phyloP scores from a whole-genome alignment of 1,140 invertebrate species.

The Elymnias hypermnestra region DNA sequence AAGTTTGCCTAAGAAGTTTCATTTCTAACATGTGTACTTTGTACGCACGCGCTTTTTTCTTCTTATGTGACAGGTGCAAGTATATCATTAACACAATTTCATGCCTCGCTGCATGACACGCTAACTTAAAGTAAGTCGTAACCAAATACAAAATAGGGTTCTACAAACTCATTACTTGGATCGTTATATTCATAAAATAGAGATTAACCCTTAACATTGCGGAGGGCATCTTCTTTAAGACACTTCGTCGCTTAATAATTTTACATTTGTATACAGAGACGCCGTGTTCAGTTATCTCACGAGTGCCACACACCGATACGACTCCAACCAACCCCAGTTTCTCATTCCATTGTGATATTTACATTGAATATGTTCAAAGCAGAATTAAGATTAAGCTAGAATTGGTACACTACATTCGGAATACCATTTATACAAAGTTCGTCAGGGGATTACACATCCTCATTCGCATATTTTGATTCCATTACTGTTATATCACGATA shows the following conservation, averaged over 20 bases:
- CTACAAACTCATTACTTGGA: background rate
- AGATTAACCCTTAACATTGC: conserved; percentile 41
- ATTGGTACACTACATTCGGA: conserved; percentile 10
- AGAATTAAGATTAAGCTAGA: conserved; percentile 30
- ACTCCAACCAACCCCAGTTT: conserved; percentile 44
- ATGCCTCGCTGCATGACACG: too few relatives aligned
- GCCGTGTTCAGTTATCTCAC: conserved; percentile 57
- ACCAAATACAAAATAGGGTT: background rate
- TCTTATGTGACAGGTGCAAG: too few relatives aligned
- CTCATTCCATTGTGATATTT: conserved; percentile 63
- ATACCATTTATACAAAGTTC: conserved; percentile 8
- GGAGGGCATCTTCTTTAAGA: conserved; percentile 38
- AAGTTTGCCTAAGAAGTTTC: too few relatives aligned
- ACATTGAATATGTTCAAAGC: conserved; percentile 69
- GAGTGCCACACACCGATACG: conserved; percentile 63
- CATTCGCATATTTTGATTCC: conserved; percentile 12
- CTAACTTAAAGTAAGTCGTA: too few relatives aligned
- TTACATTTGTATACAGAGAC: conserved; percentile 65
- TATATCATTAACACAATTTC: too few relatives aligned
- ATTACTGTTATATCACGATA: conserved; percentile 5
- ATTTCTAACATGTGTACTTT: too few relatives aligned
- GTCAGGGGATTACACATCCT: conserved; percentile 1
- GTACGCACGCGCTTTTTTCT: too few relatives aligned
- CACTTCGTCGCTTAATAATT: conserved; percentile 63
- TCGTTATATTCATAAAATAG: conserved; percentile 7